Evolutionary conservation across 2,888 invertebrate species (phyloP), one percentile per base, ranked within the genome.

Genomic region (Volucella bombylans): DNA sequence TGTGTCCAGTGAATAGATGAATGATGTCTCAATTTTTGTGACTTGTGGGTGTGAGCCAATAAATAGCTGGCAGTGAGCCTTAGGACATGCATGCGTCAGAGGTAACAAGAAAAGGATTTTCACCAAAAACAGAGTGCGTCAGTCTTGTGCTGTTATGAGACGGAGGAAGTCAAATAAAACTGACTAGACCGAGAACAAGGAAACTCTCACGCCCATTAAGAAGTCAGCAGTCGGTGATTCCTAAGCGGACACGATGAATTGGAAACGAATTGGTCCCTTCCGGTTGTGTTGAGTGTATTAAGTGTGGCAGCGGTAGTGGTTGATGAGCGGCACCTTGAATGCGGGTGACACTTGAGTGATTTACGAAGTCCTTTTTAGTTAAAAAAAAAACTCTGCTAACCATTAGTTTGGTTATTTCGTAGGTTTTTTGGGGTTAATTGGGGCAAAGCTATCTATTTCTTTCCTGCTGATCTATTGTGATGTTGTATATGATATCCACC

Each of bases 141-240:
- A 57, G 72, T 72, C 81, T 80, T 85, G 76, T 85, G 80, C 65
- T 54, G 38, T 1, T 4, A 50, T 41, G 68, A 23, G 52, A 31
- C 6, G 31, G 59, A 59, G 62, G 67, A 68, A 80, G 61, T 62
- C 72, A 68, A 76, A 72, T 62, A 72, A 77, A 81, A 81, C 71
- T 62, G 57, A 80, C 81, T 81, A 38, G 72, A 62, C 52, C 76
- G 72, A 77, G 72, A 81, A 85, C 81, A 85, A 81, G 85, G 68
- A 81, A 77, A 85, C 72, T 85, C 85, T 81, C 85, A 85, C 85
- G 85, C 85, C 85, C 76, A 85, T 85, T 81, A 85, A 81, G 77
- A 81, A 85, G 67, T 68, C 80, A 72, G 68, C 61, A 50, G 65
- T 72, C 74, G 65, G 62, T 81, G 71, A 39, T 71, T 78, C 62